These are phyloP conservation scores for Drosophila ustulata DNA, from an alignment of 2,888 invertebrate species.

Conservation along the genomic window DNA sequence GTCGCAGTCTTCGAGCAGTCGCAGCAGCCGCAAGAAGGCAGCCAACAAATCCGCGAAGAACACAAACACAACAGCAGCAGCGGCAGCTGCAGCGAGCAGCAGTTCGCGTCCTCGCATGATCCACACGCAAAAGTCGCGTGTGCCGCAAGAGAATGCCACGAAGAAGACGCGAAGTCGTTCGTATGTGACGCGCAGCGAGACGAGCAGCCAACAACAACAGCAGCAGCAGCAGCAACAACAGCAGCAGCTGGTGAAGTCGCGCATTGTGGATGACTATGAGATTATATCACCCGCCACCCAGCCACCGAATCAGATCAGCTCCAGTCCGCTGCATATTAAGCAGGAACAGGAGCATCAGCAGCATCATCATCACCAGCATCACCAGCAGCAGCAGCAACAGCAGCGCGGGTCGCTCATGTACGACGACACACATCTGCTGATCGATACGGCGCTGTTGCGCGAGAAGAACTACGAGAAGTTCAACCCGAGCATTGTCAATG, in stretches of 20 bases:
- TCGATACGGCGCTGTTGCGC: constrained; percentile 80
- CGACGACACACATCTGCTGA: constrained; percentile 82
- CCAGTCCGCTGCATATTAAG: constrained; percentile 82
- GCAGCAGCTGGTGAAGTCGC: constrained; percentile 58
- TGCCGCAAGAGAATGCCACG: constrained; percentile 84
- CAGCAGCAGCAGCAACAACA: constrained; percentile 21
- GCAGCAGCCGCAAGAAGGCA: constrained; percentile 55
- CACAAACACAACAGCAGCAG: constrained; percentile 4
- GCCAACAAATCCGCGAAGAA: constrained; percentile 49
- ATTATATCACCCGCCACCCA: constrained; percentile 82
- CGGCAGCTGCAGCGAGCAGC: constrained; percentile 33
- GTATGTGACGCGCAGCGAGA: constrained; percentile 84
- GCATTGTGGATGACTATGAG: constrained; percentile 83
- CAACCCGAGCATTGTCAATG: constrained; percentile 83
- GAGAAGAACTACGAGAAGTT: constrained; percentile 83
- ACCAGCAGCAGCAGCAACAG: constrained; percentile 56
- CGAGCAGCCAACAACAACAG: neutral
- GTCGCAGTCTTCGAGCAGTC: constrained; percentile 46
- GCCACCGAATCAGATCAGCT: constrained; percentile 82
- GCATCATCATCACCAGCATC: constrained; percentile 32
- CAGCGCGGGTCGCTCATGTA: constrained; percentile 79
- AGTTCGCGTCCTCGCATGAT: constrained; percentile 90
- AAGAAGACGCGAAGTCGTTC: constrained; percentile 87
- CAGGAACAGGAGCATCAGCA: constrained; percentile 71
- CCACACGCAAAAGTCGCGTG: constrained; percentile 89